phyloP scores from a whole-genome alignment of 2,113 vertebrate genomes.

The Herpetotheres cachinnans region DNA sequence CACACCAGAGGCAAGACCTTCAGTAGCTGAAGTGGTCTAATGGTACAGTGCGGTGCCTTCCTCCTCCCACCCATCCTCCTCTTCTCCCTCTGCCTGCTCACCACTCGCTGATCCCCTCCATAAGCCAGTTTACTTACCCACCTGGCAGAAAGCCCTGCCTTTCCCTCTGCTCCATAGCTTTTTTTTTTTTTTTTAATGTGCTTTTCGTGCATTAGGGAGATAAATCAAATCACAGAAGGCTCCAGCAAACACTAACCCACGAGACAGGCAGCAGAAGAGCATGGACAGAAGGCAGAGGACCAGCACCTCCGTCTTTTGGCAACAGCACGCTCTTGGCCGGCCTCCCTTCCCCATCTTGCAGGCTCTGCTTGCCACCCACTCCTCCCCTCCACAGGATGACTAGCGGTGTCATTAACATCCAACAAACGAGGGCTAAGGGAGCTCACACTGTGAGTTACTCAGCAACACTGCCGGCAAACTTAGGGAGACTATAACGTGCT shows the following conservation, averaged over 20 bases:
- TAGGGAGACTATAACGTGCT: background rate
- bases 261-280: background rate
- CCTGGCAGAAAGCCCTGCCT: background rate
- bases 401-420: background rate
- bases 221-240: background rate
- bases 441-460: background rate
- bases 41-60: background rate
- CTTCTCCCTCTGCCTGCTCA: background rate
- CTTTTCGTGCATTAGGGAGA: background rate
- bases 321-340: background rate
- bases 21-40: background rate
- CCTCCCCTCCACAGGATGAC: background rate
- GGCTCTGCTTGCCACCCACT: background rate
- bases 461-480: background rate
- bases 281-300: constrained; percentile 12
- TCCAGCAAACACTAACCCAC: background rate
- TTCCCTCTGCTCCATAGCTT: background rate
- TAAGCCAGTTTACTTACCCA: background rate
- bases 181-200: background rate
- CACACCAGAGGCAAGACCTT: background rate
- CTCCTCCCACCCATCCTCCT: background rate
- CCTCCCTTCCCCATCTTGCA: background rate
- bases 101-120: background rate
- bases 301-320: background rate
- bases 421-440: background rate